phyloP scores from a whole-genome alignment of 2,113 vertebrate species.

The Plestiodon gilberti region DNA sequence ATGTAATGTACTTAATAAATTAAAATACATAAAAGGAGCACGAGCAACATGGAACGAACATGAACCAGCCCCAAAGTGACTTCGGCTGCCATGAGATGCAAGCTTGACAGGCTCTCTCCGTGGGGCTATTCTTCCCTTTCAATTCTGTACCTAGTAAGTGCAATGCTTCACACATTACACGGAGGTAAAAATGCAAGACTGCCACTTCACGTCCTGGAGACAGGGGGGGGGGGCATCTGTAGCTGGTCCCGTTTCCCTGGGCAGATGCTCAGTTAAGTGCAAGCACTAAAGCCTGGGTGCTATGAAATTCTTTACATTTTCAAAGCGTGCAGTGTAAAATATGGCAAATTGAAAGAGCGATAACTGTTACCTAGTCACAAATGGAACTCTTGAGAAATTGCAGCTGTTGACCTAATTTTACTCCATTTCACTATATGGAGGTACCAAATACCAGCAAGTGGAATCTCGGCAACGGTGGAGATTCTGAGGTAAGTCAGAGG shows the following conservation, averaged over 20 bases:
- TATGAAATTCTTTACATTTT: not conserved
- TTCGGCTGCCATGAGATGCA: no score
- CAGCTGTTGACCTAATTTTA: not conserved
- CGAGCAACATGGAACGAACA: not conserved
- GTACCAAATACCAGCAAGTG: not conserved
- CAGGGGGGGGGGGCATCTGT: no score
- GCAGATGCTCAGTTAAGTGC: not conserved
- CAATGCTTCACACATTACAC: no score
- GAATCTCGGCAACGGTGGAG: not conserved
- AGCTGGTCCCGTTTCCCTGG: not conserved
- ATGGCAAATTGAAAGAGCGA: not conserved
- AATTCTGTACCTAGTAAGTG: not conserved
- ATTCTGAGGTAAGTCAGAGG: accelerated
- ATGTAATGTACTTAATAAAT: no score
- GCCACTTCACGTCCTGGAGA: no score
- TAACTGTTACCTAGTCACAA: not conserved
- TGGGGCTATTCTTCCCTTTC: not conserved
- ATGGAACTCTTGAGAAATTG: not conserved
- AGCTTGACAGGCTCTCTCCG: not conserved
- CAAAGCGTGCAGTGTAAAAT: not conserved
- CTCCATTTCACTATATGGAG: not conserved
- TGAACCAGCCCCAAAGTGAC: no score
- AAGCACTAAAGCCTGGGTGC: not conserved
- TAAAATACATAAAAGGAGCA: not conserved
- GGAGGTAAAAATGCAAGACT: not conserved